Base-by-base conservation (phyloP, 2,797 vertebrate species). In the Sarcoramphus papa region DNA sequence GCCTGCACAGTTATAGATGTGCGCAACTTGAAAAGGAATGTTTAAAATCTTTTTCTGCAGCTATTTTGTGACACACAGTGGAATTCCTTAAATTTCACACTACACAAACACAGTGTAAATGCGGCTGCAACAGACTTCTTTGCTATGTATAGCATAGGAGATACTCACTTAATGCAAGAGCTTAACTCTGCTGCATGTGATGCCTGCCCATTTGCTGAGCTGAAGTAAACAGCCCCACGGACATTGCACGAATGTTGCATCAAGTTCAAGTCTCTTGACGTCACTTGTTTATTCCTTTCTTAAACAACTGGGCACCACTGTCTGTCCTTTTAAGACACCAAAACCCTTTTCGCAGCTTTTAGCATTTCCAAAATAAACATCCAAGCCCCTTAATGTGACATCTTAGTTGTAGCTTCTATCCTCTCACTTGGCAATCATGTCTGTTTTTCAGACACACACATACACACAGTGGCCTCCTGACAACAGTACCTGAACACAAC, bases 291-390 rank as follows among this genome's bases (percentile, higher is more conserved):
- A 64, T 40, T 81, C 62, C 41, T 50, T 70, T 78, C 76, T 83
- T 73, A 81, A 88, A 68, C 60, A 88, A 76, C 30, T 57, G 43
- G 54, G 47, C 62, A 94, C 50, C 41, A 48, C 50, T 59, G 37
- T 43, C 51, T 70, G 79, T 73, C 53, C 76, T 92, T 76, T 76
- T 25, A 90, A 84, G 65, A 72, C 47, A 90, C n/a, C 23, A 87
- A 84, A 86, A 22, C 10, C 22, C 21, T 90, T 74, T 90, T 43
- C 15, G 4, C 73, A 57, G 69, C 57, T 85, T 87, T 93, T 14
- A 80, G 64, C 25, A 72, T 80, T 91, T 92, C 43, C 70, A 85
- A 70, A 96, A 85, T 28, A 93, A 93, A 96, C 56, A 74, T 43
- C 12, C 53, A 69, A 68, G 47, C n/a, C 54, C 33, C 30, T 72